Percentiles rank a stretch among this genome's conserved stretches.
phyloP scores from a whole-genome alignment of 1,140 invertebrate genomes.

The Hylyphantes graminicola region DNA sequence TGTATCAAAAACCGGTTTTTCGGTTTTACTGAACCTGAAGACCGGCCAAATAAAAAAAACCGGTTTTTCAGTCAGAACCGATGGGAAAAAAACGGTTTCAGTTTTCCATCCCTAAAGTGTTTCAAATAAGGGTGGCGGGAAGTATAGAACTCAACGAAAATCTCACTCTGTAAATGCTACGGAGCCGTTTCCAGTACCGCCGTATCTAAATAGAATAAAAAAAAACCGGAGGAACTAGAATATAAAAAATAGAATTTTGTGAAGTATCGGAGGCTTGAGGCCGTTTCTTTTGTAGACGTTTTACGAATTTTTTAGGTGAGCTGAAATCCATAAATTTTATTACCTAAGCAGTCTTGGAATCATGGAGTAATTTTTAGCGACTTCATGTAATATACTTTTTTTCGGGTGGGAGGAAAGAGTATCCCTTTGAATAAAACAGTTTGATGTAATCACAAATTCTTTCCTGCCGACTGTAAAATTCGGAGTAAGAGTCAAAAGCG shows the following conservation, averaged over 20 bases:
- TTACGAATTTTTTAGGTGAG: conserved; percentile 38
- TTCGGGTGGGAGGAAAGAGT: too few species aligned
- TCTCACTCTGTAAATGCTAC: too few species aligned
- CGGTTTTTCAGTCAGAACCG: too few species aligned
- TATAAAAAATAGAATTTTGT: neutral
- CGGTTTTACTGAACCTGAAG: too few species aligned
- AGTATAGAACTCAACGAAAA: too few species aligned
- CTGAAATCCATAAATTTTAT: conserved; percentile 43
- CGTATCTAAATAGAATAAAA: neutral
- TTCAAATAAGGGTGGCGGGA: too few species aligned
- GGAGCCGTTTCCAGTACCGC: neutral
- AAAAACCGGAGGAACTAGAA: neutral
- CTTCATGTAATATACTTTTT: neutral
- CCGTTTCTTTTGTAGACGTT: conserved; percentile 39
- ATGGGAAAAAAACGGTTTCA: too few species aligned
- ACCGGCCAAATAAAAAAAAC: too few species aligned
- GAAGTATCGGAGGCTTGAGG: conserved; percentile 27
- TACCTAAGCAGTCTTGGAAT: conserved; percentile 15
- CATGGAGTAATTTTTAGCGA: conserved; percentile 37
- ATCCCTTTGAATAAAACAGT: conserved; percentile 32
- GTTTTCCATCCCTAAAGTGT: too few species aligned
- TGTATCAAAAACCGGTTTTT: conserved; percentile 5
- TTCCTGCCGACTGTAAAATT: conserved; percentile 29
- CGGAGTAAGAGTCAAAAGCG: neutral
- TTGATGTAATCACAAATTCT: conserved; percentile 41